Percentiles rank a stretch among this genome's conserved stretches.
These are phyloP conservation scores for Pogonognathellus flavescens DNA, from an alignment of 1,140 invertebrate species.

Conservation along the genomic window DNA sequence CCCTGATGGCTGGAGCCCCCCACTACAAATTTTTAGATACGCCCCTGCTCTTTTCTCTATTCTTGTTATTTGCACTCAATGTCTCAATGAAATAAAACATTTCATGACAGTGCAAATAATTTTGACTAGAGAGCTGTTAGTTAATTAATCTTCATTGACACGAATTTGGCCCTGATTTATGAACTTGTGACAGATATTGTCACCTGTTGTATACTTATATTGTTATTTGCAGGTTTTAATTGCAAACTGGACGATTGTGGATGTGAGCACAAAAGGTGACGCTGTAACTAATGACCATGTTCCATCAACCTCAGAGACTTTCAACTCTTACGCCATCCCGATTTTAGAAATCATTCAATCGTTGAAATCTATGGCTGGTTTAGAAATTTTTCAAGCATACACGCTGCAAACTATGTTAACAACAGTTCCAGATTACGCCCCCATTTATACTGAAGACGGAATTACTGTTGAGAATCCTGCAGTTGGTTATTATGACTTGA, in stretches of 20 bases:
- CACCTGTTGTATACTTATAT: neutral
- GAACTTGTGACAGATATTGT: too few relatives aligned
- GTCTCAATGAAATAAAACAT: too few relatives aligned
- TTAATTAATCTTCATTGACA: too few relatives aligned
- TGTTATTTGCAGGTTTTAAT: neutral
- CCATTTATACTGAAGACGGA: constrained; percentile 57
- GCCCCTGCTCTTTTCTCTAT: too few relatives aligned
- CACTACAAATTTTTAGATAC: too few relatives aligned
- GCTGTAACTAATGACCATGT: constrained; percentile 50
- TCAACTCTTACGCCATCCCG: neutral
- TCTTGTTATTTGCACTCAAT: too few relatives aligned
- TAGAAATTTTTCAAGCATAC: constrained; percentile 13
- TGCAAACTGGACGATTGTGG: too few relatives aligned
- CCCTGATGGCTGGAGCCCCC: too few relatives aligned
- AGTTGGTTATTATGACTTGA: constrained; percentile 35
- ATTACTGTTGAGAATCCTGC: constrained; percentile 51
- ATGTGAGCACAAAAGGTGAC: constrained; percentile 17
- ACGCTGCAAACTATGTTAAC: constrained; percentile 31
- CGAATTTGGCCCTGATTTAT: too few relatives aligned
- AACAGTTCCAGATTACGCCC: constrained; percentile 36
- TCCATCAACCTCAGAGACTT: neutral
- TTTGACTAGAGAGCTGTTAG: too few relatives aligned
- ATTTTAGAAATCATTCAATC: neutral
- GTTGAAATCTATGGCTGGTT: neutral
- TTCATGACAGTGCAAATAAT: too few relatives aligned